Percentiles rank a stretch among this genome's conserved stretches.
phyloP scores from a whole-genome alignment of 2,113 vertebrate genomes.

The Caloenas nicobarica region DNA sequence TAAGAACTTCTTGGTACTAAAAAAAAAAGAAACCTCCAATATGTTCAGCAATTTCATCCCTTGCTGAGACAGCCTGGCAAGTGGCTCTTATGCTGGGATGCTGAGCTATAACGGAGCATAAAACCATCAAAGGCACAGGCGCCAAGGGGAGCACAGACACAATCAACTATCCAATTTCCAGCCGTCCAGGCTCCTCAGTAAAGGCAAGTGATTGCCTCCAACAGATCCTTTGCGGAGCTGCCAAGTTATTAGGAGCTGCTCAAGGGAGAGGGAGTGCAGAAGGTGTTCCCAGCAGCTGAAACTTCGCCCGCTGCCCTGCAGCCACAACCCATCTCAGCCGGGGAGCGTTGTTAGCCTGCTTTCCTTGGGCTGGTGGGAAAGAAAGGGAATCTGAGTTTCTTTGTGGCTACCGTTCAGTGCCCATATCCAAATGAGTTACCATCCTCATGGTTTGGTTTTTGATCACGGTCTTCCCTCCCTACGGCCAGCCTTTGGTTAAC shows the following conservation, averaged over 20 bases:
- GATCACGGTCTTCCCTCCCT: not conserved
- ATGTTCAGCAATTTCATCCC: not conserved
- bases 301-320: not conserved
- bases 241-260: not conserved
- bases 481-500: not conserved
- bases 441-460: not conserved
- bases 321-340: not conserved
- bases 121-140: not conserved
- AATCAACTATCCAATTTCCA: conserved; percentile 17
- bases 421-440: not conserved
- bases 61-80: conserved; percentile 7
- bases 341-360: not conserved
- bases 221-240: not conserved
- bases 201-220: not conserved
- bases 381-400: not conserved
- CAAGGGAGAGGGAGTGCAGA: not conserved
- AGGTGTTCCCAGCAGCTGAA: not conserved
- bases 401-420: not conserved
- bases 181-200: not conserved
- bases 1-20: not conserved
- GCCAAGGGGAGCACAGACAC: not conserved
- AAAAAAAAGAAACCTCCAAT: not conserved
- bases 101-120: not conserved
- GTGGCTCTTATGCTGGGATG: not conserved
- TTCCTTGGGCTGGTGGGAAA: not conserved